Evolutionary conservation across 1,140 invertebrate species (phyloP), one percentile per base, ranked within the genome.

Genomic region (Anoplolepis gracilipes): DNA sequence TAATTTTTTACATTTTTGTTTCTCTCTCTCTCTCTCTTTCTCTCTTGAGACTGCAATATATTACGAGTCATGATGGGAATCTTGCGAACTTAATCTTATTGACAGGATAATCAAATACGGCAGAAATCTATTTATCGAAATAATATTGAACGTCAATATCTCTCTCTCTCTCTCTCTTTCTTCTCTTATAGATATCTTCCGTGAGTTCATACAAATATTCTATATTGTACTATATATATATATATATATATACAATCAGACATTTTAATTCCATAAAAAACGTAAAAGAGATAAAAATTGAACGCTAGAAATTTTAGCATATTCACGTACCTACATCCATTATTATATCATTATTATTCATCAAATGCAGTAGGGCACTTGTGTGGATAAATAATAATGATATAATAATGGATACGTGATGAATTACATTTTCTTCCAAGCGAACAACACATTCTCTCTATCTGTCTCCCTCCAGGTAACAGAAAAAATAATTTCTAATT

Each of bases 91-190:
- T 64, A 39, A 81, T 55, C 62, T 79, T 70, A 81, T 19, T 70
- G n/a, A n/a, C 77, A 42, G 19, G 64, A 70, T 70, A 70, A 81
- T 81, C 77, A 57, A 81, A 81, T 70, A 59, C 42, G 22, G 22
- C 13, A 81, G 64, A 42, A 81, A 81, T 65, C 33, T 61, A 19
- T 69, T 67, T 79, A 69, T 57, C 64, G 53, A 36, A 57, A 70
- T 16, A 62, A 65, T 65, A 78, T 78, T 39, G 30, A 70, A 42
- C 36, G 13, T 69, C 77, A 57, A 79, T 79, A 79, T 57, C n/a
- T n/a, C n/a, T n/a, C n/a, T n/a, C n/a, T n/a, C n/a, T n/a, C n/a
- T n/a, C n/a, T n/a, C n/a, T n/a, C n/a, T n/a, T n/a, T n/a, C n/a
- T n/a, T 70, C 70, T 33, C 0, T 36, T 81, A 69, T 19, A 11